phyloP scores from a whole-genome alignment of 2,797 vertebrate genomes.

The Danio kyathit region DNA sequence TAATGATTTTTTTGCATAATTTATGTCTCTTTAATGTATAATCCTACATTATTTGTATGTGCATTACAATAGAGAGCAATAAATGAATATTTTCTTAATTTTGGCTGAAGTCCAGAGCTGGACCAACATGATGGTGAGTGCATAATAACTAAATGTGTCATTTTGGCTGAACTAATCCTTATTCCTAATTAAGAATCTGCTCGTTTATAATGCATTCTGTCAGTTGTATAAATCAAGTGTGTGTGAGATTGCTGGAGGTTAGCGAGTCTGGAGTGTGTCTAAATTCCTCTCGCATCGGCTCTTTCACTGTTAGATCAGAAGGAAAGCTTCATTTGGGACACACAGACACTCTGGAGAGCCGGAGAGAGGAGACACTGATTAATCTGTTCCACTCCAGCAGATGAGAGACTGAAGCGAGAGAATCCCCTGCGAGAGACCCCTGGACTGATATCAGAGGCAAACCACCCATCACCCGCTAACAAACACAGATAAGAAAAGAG shows the following conservation, averaged over 20 bases:
- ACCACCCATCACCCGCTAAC: constrained; percentile 49
- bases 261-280: not conserved
- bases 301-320: not conserved
- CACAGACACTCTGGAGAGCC: constrained; percentile 31
- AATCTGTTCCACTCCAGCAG: constrained; percentile 65
- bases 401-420: constrained; percentile 56
- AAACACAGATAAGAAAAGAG: constrained; percentile 13
- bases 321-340: constrained; percentile 17
- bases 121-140: not conserved
- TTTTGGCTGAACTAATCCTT: not conserved
- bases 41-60: not conserved
- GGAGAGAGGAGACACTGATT: constrained; percentile 61
- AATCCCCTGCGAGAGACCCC: constrained; percentile 51
- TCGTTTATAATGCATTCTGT: not conserved
- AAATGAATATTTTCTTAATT: not conserved
- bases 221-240: not conserved
- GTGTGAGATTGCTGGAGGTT: constrained; percentile 2
- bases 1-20: no score
- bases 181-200: constrained; percentile 5
- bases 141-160: no score
- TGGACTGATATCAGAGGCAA: constrained; percentile 66
- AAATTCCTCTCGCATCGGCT: constrained; percentile 19
- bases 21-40: no score
- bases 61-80: not conserved
- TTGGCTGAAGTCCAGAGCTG: not conserved